Percentiles rank a stretch among this genome's conserved stretches.
phyloP scores from a whole-genome alignment of 2,113 vertebrate genomes.

The Chionodraco myersi region DNA sequence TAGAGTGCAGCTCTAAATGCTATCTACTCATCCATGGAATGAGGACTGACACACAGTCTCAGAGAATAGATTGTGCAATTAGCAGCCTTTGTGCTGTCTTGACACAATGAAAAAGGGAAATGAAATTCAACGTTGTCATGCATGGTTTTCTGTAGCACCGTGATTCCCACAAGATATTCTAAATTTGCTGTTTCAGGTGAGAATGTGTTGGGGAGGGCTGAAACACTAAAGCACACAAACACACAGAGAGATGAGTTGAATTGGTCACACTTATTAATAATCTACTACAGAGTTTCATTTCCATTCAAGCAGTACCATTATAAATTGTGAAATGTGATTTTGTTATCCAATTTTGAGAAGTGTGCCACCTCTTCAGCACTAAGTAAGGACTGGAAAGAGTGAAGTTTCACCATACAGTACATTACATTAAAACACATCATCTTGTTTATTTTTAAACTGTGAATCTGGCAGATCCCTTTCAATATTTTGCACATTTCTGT shows the following conservation, averaged over 20 bases:
- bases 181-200: constrained; percentile 59
- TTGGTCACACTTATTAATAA: constrained; percentile 52
- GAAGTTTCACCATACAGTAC: too few relatives aligned
- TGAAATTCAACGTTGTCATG: constrained; percentile 74
- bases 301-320: constrained; percentile 3
- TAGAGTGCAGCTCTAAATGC: constrained; percentile 83
- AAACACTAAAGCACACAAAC: constrained; percentile 33
- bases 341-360: not conserved
- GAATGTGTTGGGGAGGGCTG: constrained; percentile 33
- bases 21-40: constrained; percentile 84
- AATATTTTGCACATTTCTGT: too few relatives aligned
- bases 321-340: constrained; percentile 17
- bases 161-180: constrained; percentile 61
- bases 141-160: constrained; percentile 43
- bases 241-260: not conserved
- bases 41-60: constrained; percentile 85
- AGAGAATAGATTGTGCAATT: constrained; percentile 85
- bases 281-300: constrained; percentile 33
- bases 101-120: constrained; percentile 79
- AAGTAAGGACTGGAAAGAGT: constrained; percentile 1
- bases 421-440: too few relatives aligned
- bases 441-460: too few relatives aligned
- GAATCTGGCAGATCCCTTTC: too few relatives aligned
- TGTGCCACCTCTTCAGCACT: not conserved
- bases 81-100: constrained; percentile 82